Evolutionary conservation across 2,113 vertebrate species (phyloP).

Genomic region (Psittacula cyanocephala): DNA sequence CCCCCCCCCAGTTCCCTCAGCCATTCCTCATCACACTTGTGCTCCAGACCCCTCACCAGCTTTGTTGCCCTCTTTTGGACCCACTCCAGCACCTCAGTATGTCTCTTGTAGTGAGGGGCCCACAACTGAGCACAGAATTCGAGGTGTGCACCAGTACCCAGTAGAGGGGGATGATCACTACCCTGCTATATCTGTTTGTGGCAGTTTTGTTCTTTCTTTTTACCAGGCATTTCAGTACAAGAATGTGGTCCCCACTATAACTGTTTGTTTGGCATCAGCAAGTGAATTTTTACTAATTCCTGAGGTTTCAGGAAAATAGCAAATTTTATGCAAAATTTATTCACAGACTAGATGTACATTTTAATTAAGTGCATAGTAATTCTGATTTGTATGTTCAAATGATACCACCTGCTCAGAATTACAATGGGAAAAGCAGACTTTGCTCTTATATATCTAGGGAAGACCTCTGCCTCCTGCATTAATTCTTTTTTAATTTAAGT

Average conservation of each 20-base stretch:
- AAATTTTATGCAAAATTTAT: slow-evolving; percentile 51
- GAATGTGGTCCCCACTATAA: background rate
- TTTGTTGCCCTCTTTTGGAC: background rate
- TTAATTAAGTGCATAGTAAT: background rate
- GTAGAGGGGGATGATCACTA: background rate
- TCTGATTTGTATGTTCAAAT: slow-evolving; percentile 8
- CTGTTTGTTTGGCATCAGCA: slow-evolving; percentile 35
- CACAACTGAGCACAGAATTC: background rate
- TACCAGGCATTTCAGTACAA: background rate
- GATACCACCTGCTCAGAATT: slow-evolving; percentile 12
- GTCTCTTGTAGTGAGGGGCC: background rate
- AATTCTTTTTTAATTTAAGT: background rate
- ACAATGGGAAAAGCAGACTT: background rate
- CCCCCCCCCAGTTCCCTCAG: background rate
- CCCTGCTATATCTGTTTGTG: background rate
- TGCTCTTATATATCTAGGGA: background rate
- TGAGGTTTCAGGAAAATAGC: background rate
- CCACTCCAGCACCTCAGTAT: background rate
- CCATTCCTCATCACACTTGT: background rate
- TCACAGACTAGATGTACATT: slow-evolving; percentile 27
- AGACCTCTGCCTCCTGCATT: background rate
- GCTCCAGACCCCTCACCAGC: background rate
- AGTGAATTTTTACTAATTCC: slow-evolving; percentile 31
- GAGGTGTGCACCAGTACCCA: background rate
- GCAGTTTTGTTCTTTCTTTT: background rate